Conservation (phyloP, 2,797 vertebrate species). For the Sebastes iracundus region DNA sequence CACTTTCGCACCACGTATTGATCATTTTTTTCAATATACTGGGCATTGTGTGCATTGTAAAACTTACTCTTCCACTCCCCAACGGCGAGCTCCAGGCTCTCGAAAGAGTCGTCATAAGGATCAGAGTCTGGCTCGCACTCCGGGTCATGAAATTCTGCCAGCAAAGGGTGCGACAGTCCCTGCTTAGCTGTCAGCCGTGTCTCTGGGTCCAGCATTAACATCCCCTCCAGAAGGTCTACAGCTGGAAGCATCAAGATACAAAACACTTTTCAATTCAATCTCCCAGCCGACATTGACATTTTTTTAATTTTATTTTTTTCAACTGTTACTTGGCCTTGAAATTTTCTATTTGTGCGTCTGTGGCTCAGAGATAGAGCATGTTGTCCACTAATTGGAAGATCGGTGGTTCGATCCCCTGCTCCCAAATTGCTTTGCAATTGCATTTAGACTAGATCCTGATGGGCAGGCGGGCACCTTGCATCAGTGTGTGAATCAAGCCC, state of each 20-base stretch:
- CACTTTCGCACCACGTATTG: neutral
- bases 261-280: neutral
- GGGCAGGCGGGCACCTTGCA: no score
- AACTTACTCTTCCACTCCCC: conserved; percentile 86
- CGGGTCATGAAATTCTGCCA: conserved; percentile 83
- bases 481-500: no score
- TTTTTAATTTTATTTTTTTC: neutral
- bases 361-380: no score
- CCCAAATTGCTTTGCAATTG: no score
- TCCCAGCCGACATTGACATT: neutral
- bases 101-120: conserved; percentile 87
- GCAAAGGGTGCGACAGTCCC: conserved; percentile 81
- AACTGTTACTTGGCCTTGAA: neutral
- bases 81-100: conserved; percentile 82
- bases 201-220: conserved; percentile 86
- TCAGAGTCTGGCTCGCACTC: conserved; percentile 79
- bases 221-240: conserved; percentile 82
- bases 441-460: no score
- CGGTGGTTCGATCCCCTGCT: no score
- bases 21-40: neutral
- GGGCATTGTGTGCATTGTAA: neutral
- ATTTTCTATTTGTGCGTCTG: no score
- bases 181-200: conserved; percentile 79
- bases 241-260: conserved; percentile 64
- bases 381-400: no score